Base-by-base conservation (phyloP, 2,113 vertebrate species). In the Gila orcuttii region DNA sequence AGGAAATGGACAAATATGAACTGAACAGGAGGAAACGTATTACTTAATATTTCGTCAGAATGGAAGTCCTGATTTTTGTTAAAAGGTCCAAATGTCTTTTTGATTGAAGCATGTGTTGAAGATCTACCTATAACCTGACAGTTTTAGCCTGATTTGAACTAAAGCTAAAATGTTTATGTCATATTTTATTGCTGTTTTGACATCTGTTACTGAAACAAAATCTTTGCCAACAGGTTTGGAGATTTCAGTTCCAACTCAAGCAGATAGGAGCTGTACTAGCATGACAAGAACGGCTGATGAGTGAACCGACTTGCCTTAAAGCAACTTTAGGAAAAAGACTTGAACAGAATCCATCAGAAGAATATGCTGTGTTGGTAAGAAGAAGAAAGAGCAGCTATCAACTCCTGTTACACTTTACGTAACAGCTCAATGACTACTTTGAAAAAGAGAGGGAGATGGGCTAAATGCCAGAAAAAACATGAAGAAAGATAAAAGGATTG, bases 391-490 rank as follows among this genome's bases (percentile, higher is more conserved):
- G 52, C 31, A 13, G 42, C 25, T 10, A 50, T 66, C 42, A 82
- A 68, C 60, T 82, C 60, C 39, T 31, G 36, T 28, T 31, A 31
- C 60, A 66, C 13, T 66, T 64, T 50, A 68, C 62, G 12, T 66
- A 64, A 80, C 57, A 80, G 42, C 59, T 64, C 36, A 66, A 81
- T 28, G n/a, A 50, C 79, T 45, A 66, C 59, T 31, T 39, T 31
- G 79, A 33, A 15, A 64, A 39, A 79, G 10, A 66, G 60, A 47
- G 57, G 62, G 33, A 57, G 28, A 23, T 0, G 4, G 75, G 39
- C n/a, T 47, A 75, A 42, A 75, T 75, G 71, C 42, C 71, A 75
- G 71, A 47, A 28, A 69, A 69, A 33, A 36, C 25, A n/a, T 50
- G 6, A 82, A 33, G 28, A 52, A 50, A 21, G 28, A 82, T 68